phyloP scores from a whole-genome alignment of 2,888 invertebrate species.

The Meteorus cinctellus region DNA sequence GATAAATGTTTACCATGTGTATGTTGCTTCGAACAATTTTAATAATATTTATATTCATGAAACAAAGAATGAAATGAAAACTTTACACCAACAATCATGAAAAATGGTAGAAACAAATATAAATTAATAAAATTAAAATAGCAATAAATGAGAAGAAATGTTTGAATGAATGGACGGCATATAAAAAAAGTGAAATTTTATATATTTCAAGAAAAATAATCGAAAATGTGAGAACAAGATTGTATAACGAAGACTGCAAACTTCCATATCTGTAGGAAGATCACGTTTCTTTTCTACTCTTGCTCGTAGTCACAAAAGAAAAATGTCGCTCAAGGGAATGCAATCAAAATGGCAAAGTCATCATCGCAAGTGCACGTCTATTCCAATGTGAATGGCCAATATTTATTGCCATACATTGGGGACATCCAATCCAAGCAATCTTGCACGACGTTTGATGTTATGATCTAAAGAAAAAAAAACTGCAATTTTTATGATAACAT shows the following conservation, averaged over 20 bases:
- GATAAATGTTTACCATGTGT: slow-evolving; percentile 38
- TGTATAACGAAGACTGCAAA: not conserved
- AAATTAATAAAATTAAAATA: not conserved
- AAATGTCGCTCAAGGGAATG: slow-evolving; percentile 25
- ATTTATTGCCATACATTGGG: not conserved
- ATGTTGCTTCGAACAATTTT: not conserved
- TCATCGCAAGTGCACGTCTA: not conserved
- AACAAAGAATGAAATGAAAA: not conserved
- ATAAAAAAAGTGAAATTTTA: not conserved
- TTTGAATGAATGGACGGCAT: not conserved
- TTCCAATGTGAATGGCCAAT: slow-evolving; percentile 2
- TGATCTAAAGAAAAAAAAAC: not conserved
- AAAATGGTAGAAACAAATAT: not conserved
- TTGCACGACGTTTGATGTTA: not conserved
- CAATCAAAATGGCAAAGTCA: not conserved
- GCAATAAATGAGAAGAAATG: not conserved
- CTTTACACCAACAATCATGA: not conserved
- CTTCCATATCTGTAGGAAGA: not conserved
- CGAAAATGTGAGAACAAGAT: not conserved
- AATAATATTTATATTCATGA: not conserved
- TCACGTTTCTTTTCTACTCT: slow-evolving; percentile 4
- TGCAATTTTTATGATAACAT: no score
- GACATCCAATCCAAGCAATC: not conserved
- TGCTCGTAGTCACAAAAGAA: not conserved
- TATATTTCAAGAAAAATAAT: not conserved